Percentiles rank a stretch among this genome's conserved stretches.
Evolutionary conservation across 2,888 invertebrate species (phyloP).

Genomic region (Pegoplata infirma): DNA sequence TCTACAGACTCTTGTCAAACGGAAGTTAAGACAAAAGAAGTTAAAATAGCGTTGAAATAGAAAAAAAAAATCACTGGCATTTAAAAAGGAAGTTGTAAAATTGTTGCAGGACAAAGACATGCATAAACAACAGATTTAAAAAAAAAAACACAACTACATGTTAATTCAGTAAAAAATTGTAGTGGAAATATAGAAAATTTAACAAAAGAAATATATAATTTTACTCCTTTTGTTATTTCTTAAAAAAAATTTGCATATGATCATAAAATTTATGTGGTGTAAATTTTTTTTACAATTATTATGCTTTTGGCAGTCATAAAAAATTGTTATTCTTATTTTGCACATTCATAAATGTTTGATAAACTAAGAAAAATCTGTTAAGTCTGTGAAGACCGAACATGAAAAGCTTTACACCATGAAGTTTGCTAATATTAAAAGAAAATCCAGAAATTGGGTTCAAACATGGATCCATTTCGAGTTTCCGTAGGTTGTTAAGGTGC

Average conservation of each 20-base stretch:
- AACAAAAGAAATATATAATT: no score
- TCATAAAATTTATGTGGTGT: slow-evolving; percentile 60
- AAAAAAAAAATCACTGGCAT: slow-evolving; percentile 1
- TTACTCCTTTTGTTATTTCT: neutral
- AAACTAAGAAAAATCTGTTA: no score
- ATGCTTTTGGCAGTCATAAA: slow-evolving; percentile 13
- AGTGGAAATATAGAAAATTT: neutral
- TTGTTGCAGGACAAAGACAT: slow-evolving; percentile 41
- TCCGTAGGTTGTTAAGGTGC: no score
- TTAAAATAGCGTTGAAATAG: slow-evolving; percentile 23
- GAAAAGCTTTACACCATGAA: no score
- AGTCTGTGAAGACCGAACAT: no score
- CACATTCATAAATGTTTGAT: slow-evolving; percentile 10
- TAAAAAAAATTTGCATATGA: slow-evolving; percentile 53
- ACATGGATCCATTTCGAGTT: no score
- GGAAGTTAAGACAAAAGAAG: slow-evolving; percentile 42
- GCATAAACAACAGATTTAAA: slow-evolving; percentile 25
- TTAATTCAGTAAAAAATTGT: neutral
- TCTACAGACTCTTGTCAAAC: slow-evolving; percentile 13
- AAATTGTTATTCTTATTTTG: neutral
- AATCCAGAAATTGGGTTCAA: no score
- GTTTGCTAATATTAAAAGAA: no score
- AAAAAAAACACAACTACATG: slow-evolving; percentile 6
- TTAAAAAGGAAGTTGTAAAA: slow-evolving; percentile 49
- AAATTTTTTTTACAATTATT: slow-evolving; percentile 54